A percentile compares a stretch with the other conserved stretches of the same genome.
Conservation (phyloP, 2,888 invertebrate species). For the Agrotis ipsilon region DNA sequence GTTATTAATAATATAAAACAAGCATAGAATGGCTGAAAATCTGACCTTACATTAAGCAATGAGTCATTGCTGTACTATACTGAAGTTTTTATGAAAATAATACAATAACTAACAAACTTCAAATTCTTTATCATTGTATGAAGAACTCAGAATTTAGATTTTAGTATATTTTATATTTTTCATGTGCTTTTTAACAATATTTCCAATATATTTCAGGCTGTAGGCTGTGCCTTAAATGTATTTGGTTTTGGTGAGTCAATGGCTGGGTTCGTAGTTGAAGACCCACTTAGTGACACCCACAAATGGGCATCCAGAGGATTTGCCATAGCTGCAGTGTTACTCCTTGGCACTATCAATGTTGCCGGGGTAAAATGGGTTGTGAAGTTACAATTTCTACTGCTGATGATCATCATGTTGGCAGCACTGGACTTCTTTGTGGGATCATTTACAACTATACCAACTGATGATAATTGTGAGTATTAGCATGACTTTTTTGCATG, state of each 20-base stretch:
- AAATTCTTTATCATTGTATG: not conserved
- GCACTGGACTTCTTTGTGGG: conserved; percentile 98
- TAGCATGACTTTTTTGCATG: not conserved
- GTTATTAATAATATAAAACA: not conserved
- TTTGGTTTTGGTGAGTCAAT: conserved; percentile 99
- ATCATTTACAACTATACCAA: conserved; percentile 94
- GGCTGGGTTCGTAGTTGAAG: conserved; percentile 95
- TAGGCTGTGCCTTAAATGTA: conserved; percentile 98
- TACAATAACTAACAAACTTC: not conserved
- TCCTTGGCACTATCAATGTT: conserved; percentile 97
- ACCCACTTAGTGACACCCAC: conserved; percentile 78
- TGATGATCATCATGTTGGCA: conserved; percentile 96
- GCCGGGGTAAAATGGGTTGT: conserved; percentile 99
- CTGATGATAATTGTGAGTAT: conserved; percentile 85
- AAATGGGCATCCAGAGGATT: conserved; percentile 96
- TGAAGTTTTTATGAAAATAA: conserved; percentile 11
- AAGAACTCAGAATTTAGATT: not conserved
- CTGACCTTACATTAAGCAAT: conserved; percentile 13
- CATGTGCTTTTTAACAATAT: not conserved
- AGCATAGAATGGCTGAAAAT: conserved; percentile 23
- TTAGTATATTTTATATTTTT: too few species aligned
- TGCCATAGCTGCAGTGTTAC: conserved; percentile 96
- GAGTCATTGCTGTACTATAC: not conserved
- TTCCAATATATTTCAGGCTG: conserved; percentile 92
- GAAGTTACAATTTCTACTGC: conserved; percentile 97